A percentile compares a stretch with the other conserved stretches of the same genome.
Conservation (phyloP, 2,797 vertebrate species). For the Lates japonicus region DNA sequence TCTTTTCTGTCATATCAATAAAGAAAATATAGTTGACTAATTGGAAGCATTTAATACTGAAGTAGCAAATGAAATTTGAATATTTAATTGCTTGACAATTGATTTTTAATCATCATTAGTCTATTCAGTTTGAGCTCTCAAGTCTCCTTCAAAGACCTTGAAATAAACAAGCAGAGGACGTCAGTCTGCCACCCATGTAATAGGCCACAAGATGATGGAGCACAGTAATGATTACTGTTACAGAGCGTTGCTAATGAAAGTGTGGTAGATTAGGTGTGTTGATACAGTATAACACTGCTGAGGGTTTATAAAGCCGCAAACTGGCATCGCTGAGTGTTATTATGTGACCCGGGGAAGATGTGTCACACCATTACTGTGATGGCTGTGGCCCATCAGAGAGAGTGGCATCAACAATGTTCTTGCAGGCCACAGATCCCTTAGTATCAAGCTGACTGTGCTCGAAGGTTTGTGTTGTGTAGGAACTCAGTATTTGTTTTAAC, state of each 20-base stretch:
- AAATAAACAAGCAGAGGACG: conserved; percentile 61
- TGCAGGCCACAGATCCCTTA: conserved; percentile 60
- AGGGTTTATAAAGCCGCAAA: conserved; percentile 35
- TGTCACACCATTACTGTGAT: conserved; percentile 74
- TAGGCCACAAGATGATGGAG: conserved; percentile 60
- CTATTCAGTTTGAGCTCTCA: conserved; percentile 37
- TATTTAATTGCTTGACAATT: conserved; percentile 38
- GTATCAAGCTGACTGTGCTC: conserved; percentile 63
- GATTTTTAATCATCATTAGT: conserved; percentile 58
- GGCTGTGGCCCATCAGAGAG: conserved; percentile 57
- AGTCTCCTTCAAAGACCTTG: conserved; percentile 39
- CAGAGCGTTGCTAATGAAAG: conserved; percentile 62
- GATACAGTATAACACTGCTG: conserved; percentile 41
- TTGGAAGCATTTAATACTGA: background rate
- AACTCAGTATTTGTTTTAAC: conserved; percentile 55
- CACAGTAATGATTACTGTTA: conserved; percentile 60
- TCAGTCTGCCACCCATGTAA: conserved; percentile 62
- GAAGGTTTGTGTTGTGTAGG: conserved; percentile 30
- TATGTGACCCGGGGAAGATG: conserved; percentile 43
- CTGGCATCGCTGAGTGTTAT: conserved; percentile 33
- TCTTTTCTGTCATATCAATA: background rate
- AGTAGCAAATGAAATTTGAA: conserved; percentile 11
- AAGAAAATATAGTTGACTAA: conserved; percentile 3
- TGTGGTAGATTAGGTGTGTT: conserved; percentile 51
- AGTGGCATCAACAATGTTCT: conserved; percentile 70